phyloP scores from a whole-genome alignment of 2,797 vertebrate species.

The Margarornis squamiger region DNA sequence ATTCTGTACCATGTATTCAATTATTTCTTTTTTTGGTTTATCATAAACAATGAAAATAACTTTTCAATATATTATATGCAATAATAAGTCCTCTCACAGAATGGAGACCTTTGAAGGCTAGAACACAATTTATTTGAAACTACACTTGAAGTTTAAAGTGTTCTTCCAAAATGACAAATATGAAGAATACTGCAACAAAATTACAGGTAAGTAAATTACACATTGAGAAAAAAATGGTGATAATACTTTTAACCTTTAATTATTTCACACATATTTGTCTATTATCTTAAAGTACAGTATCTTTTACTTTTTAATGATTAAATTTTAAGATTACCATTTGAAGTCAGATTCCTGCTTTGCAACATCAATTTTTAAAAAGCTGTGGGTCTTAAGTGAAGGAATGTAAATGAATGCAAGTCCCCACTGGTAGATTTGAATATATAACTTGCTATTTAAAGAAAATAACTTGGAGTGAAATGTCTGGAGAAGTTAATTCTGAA shows the following conservation, averaged over 20 bases:
- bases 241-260: slow-evolving; percentile 40
- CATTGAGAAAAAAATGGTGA: neutral
- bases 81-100: neutral
- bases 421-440: slow-evolving; percentile 81
- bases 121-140: neutral
- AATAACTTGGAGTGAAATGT: slow-evolving; percentile 72
- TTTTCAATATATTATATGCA: neutral
- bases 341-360: slow-evolving; percentile 84
- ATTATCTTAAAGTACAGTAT: slow-evolving; percentile 73
- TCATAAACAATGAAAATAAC: neutral
- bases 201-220: slow-evolving; percentile 31
- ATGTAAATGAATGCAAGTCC: slow-evolving; percentile 83
- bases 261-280: slow-evolving; percentile 38
- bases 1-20: neutral
- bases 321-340: slow-evolving; percentile 82
- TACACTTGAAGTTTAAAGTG: neutral
- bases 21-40: neutral
- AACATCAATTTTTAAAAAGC: slow-evolving; percentile 88
- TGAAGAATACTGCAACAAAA: neutral
- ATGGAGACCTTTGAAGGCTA: neutral
- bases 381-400: slow-evolving; percentile 82
- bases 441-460: slow-evolving; percentile 82
- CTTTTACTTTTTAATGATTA: slow-evolving; percentile 81
- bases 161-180: neutral
- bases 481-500: slow-evolving; percentile 65